Conservation (phyloP, 1,140 invertebrate genomes). For the Euwallacea similis region DNA sequence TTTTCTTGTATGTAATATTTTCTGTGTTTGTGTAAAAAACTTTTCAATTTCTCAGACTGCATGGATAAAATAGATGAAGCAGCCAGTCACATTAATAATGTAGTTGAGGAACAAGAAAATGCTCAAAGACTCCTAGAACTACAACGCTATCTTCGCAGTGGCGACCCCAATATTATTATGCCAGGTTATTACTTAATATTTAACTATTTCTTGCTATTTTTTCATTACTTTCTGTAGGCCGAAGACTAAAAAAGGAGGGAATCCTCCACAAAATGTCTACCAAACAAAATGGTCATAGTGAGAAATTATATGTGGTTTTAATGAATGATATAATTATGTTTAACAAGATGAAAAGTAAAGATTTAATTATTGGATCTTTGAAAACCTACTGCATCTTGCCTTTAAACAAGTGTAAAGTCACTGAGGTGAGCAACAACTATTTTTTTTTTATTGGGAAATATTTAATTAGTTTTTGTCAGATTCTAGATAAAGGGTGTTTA, state of each 20-base stretch:
- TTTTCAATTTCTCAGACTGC: constrained; percentile 58
- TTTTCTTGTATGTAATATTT: constrained; percentile 8
- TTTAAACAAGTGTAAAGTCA: constrained; percentile 63
- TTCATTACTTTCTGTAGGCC: constrained; percentile 54
- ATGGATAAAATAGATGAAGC: constrained; percentile 68
- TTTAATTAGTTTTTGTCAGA: constrained; percentile 20
- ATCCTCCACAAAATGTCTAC: constrained; percentile 66
- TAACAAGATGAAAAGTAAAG: constrained; percentile 59
- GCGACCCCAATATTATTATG: constrained; percentile 65
- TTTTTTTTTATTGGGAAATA: background rate
- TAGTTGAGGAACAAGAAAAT: constrained; percentile 73
- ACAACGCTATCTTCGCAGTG: constrained; percentile 63
- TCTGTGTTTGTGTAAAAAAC: constrained; percentile 3
- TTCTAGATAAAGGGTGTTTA: constrained; percentile 50
- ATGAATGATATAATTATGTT: constrained; percentile 65
- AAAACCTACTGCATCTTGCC: constrained; percentile 63
- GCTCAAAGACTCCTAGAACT: constrained; percentile 68
- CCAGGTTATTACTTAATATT: constrained; percentile 56
- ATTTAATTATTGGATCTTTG: constrained; percentile 54
- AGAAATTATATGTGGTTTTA: constrained; percentile 58
- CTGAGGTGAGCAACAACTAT: constrained; percentile 50
- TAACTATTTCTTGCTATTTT: background rate
- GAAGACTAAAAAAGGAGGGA: constrained; percentile 71
- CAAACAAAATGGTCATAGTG: constrained; percentile 51
- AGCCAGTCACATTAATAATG: constrained; percentile 69